A percentile compares a stretch with the other conserved stretches of the same genome.
Evolutionary conservation across 1,140 invertebrate species (phyloP).

Genomic region (Scaptomyza montana): DNA sequence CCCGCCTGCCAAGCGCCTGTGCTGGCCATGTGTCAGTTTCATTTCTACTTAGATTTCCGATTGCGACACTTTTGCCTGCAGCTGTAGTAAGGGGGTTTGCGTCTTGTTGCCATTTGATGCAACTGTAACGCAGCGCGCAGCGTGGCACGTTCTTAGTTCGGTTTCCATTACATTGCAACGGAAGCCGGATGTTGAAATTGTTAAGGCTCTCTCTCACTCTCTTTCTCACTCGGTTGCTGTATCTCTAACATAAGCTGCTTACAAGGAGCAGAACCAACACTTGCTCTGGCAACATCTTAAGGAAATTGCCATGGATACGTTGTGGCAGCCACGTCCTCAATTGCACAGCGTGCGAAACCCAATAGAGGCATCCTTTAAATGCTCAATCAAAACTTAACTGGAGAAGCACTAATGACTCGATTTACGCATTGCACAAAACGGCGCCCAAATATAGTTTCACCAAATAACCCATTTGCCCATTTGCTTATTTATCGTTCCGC

Average conservation of each 20-base stretch:
- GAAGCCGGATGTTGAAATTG: conserved; percentile 77
- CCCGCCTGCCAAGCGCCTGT: conserved; percentile 9
- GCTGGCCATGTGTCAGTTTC: conserved; percentile 62
- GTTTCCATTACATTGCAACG: conserved; percentile 77
- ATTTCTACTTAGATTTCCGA: conserved; percentile 70
- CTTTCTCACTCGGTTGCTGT: neutral
- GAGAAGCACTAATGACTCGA: conserved; percentile 50
- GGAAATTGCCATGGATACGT: conserved; percentile 62
- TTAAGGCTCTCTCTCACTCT: conserved; percentile 48
- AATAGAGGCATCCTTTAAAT: conserved; percentile 63
- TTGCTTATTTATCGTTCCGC: too few species aligned
- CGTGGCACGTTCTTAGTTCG: conserved; percentile 47
- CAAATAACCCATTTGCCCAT: neutral
- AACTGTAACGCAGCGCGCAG: conserved; percentile 58
- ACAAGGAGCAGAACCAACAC: conserved; percentile 24
- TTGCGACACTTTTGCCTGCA: conserved; percentile 49
- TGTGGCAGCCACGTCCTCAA: conserved; percentile 15
- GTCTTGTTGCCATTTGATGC: conserved; percentile 41
- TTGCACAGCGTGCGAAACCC: conserved; percentile 42
- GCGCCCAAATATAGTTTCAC: neutral
- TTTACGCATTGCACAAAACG: conserved; percentile 52
- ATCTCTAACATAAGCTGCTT: conserved; percentile 61
- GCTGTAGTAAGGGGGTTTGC: conserved; percentile 10
- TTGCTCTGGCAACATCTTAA: conserved; percentile 20
- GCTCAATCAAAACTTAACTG: conserved; percentile 71